Conservation (phyloP, 2,113 vertebrate genomes). For the Tinamus guttatus region DNA sequence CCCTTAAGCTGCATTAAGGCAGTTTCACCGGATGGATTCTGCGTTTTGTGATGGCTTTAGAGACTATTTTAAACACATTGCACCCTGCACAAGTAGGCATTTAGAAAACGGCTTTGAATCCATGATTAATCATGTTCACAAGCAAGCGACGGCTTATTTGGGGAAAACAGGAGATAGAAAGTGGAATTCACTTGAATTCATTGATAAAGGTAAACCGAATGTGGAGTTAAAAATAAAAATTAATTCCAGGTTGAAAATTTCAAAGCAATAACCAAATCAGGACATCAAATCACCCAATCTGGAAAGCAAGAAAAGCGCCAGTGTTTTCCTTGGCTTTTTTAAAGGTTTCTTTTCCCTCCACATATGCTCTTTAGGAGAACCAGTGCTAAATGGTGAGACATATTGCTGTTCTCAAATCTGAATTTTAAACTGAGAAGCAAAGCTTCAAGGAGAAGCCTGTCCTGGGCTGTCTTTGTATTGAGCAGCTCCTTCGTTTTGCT, state of each 20-base stretch:
- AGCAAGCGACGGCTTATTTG: not conserved
- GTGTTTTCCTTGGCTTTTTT: not conserved
- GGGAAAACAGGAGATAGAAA: not conserved
- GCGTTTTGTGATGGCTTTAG: not conserved
- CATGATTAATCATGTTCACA: not conserved
- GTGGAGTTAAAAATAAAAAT: not conserved
- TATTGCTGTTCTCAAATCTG: not conserved
- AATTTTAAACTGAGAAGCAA: not conserved
- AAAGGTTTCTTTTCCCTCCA: not conserved
- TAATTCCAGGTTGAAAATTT: not conserved
- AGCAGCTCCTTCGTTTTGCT: not conserved
- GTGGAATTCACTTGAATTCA: not conserved
- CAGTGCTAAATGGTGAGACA: fast-evolving
- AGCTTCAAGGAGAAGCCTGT: not conserved
- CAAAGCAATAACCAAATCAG: not conserved
- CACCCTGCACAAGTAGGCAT: not conserved
- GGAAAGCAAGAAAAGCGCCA: not conserved
- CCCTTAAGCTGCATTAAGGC: not conserved
- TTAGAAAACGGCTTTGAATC: not conserved
- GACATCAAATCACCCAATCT: not conserved
- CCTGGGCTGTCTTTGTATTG: not conserved
- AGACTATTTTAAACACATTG: not conserved
- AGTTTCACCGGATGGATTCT: not conserved
- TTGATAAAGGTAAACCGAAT: not conserved
- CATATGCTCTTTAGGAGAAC: not conserved